Conservation (phyloP, 2,113 vertebrate genomes). For the Labrus mixtus region DNA sequence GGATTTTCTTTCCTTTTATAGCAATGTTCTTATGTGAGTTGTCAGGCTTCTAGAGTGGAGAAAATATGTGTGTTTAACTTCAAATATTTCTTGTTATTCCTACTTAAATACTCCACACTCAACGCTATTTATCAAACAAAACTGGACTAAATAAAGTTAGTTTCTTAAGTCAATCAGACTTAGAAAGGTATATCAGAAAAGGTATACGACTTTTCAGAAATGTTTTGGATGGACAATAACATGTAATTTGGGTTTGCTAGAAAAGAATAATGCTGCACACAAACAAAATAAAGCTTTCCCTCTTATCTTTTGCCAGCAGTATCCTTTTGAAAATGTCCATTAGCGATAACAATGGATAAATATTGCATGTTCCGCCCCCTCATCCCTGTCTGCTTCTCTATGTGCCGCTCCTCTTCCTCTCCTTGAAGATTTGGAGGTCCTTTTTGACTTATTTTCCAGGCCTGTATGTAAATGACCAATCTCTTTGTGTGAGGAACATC, state of each 20-base stretch:
- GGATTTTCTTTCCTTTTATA: not conserved
- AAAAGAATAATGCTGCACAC: not conserved
- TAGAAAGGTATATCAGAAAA: too few relatives aligned
- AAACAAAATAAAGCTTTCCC: not conserved
- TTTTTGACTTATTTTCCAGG: constrained; percentile 6
- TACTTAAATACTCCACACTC: too few relatives aligned
- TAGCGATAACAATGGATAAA: constrained; percentile 4
- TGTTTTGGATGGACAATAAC: too few relatives aligned
- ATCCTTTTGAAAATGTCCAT: not conserved
- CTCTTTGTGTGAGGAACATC: constrained; percentile 43
- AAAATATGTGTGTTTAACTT: too few relatives aligned
- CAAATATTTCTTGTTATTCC: too few relatives aligned
- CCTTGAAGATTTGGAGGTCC: constrained; percentile 37
- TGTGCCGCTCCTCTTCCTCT: not conserved
- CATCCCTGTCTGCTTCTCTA: not conserved
- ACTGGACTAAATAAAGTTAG: too few relatives aligned
- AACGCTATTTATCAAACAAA: too few relatives aligned
- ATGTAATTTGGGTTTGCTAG: too few relatives aligned
- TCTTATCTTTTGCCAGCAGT: not conserved
- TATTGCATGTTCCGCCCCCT: not conserved
- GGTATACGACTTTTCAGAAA: too few relatives aligned
- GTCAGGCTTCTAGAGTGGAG: too few relatives aligned
- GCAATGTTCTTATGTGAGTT: too few relatives aligned
- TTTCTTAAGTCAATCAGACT: too few relatives aligned
- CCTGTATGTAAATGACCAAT: constrained; percentile 53